Evolutionary conservation across 2,888 invertebrate genomes (phyloP).

Genomic region (Amaurobius ferox): DNA sequence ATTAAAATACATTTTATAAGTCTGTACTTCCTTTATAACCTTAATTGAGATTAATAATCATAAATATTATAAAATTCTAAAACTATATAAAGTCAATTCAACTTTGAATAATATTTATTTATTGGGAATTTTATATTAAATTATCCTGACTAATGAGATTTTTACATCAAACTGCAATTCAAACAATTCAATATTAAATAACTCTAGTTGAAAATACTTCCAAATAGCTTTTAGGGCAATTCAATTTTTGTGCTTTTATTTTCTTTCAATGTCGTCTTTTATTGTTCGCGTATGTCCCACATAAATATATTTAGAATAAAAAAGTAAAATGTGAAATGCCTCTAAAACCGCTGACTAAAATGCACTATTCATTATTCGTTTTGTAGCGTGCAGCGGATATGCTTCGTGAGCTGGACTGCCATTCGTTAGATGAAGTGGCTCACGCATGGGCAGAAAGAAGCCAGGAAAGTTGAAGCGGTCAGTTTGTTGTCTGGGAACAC

Average conservation of each 20-base stretch:
- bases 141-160: too few species aligned
- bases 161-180: too few species aligned
- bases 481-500: conserved; percentile 67
- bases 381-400: conserved; percentile 68
- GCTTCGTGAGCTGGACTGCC: conserved; percentile 57
- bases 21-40: too few species aligned
- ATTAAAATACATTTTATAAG: too few species aligned
- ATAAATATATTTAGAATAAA: conserved; percentile 66
- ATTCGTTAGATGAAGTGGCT: conserved; percentile 66
- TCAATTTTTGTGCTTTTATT: conserved; percentile 13
- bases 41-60: too few species aligned
- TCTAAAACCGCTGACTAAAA: conserved; percentile 32
- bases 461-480: conserved; percentile 56
- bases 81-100: too few species aligned
- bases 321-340: conserved; percentile 40
- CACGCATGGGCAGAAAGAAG: conserved; percentile 67
- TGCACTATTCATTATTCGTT: conserved; percentile 66
- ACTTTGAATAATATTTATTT: too few species aligned
- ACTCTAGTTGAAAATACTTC: too few species aligned
- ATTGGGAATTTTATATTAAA: too few species aligned
- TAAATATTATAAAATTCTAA: too few species aligned
- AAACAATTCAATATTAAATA: too few species aligned
- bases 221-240: too few species aligned
- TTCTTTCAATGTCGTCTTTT: conserved; percentile 39
- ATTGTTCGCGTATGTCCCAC: conserved; percentile 41